phyloP scores from a whole-genome alignment of 2,797 vertebrate genomes.

The Falco columbarius region DNA sequence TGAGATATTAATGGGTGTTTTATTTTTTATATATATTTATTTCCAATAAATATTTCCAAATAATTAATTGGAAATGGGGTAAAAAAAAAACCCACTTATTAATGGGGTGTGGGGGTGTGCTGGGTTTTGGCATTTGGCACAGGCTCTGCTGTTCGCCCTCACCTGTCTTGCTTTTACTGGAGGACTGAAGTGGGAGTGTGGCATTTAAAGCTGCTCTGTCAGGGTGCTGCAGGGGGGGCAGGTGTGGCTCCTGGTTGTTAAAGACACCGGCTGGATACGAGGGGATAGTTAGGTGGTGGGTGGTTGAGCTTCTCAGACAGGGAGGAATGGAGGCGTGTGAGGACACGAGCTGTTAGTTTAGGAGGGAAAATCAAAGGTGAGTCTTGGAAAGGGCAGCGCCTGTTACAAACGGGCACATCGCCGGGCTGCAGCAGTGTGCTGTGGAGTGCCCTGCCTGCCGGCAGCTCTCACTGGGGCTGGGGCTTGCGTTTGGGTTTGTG shows the following conservation, averaged over 20 bases:
- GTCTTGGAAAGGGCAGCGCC: background rate
- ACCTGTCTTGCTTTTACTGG: background rate
- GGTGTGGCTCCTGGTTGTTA: background rate
- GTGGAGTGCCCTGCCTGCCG: background rate
- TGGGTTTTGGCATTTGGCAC: background rate
- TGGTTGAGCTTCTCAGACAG: background rate
- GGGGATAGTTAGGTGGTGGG: background rate
- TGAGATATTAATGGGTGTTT: background rate
- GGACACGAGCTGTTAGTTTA: background rate
- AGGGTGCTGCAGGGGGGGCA: background rate
- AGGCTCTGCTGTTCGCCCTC: background rate
- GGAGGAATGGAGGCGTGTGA: background rate
- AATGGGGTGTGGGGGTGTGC: background rate
- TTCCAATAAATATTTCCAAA: too few relatives aligned
- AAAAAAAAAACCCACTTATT: background rate
- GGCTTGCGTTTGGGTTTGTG: background rate
- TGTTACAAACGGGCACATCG: accelerated
- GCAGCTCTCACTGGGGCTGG: background rate
- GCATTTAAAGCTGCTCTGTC: background rate
- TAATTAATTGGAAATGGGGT: too few relatives aligned
- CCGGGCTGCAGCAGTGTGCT: background rate
- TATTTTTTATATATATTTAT: too few relatives aligned
- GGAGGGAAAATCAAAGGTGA: background rate
- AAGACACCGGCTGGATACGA: background rate
- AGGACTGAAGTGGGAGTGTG: background rate